These are phyloP conservation scores for Aradophagus sp. DNA, from an alignment of 1,140 invertebrate genomes.

Conservation along the genomic window DNA sequence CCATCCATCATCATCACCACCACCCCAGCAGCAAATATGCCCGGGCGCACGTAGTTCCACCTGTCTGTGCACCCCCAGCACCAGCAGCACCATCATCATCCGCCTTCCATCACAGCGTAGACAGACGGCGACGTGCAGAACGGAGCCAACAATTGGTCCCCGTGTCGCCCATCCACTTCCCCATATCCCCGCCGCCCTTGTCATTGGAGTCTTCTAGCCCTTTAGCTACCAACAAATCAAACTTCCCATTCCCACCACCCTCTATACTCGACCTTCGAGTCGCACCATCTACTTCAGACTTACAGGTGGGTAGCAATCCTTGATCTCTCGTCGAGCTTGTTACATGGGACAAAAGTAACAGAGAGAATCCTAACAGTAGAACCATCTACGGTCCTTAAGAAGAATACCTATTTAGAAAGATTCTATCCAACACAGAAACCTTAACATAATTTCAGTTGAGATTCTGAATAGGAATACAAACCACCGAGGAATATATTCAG, in stretches of 20 bases:
- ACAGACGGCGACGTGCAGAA: constrained; percentile 61
- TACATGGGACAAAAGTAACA: too few species aligned
- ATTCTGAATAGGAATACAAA: too few species aligned
- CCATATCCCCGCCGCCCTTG: constrained; percentile 69
- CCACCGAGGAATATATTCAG: too few species aligned
- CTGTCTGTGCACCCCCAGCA: constrained; percentile 59
- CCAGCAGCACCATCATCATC: constrained; percentile 61
- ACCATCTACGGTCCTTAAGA: too few species aligned
- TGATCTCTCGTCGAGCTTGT: too few species aligned
- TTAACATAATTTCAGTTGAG: too few species aligned
- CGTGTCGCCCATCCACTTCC: constrained; percentile 69
- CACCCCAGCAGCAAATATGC: constrained; percentile 59
- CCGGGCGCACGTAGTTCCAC: constrained; percentile 59
- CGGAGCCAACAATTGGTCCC: constrained; percentile 63
- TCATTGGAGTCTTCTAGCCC: constrained; percentile 69
- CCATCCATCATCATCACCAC: constrained; percentile 55
- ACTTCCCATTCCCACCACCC: constrained; percentile 69
- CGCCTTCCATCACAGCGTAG: constrained; percentile 63
- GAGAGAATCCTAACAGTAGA: too few species aligned
- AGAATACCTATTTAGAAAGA: too few species aligned
- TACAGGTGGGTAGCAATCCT: constrained; percentile 67
- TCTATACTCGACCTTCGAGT: constrained; percentile 71
- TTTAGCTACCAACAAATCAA: constrained; percentile 59
- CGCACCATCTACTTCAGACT: constrained; percentile 68
- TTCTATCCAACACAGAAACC: too few species aligned